phyloP scores from a whole-genome alignment of 2,888 invertebrate species.

The Drosophila stalkeri region DNA sequence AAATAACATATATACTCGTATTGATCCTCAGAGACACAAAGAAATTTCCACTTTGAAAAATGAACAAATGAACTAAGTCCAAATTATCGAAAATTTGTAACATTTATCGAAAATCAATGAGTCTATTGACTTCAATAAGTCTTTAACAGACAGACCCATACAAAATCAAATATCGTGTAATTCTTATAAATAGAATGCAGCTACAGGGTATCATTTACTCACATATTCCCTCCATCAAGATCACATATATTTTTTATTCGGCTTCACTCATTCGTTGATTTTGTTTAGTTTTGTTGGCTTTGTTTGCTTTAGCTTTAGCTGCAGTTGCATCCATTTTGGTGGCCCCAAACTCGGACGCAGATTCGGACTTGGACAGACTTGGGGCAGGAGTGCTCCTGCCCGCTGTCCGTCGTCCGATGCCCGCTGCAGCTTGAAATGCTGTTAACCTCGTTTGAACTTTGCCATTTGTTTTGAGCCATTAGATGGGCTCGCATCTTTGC shows the following conservation, averaged over 20 bases:
- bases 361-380: slow-evolving; percentile 26
- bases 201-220: slow-evolving; percentile 6
- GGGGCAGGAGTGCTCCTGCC: slow-evolving; percentile 55
- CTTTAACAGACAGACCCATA: too few relatives aligned
- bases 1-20: neutral
- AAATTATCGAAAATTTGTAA: neutral
- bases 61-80: neutral
- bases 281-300: slow-evolving; percentile 54
- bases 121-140: too few relatives aligned
- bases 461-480: slow-evolving; percentile 81
- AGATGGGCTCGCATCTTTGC: slow-evolving; percentile 70
- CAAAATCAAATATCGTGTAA: too few relatives aligned
- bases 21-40: too few relatives aligned
- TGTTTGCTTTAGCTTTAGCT: slow-evolving; percentile 61
- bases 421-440: slow-evolving; percentile 70
- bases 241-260: slow-evolving; percentile 20
- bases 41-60: neutral
- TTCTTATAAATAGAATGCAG: neutral
- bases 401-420: slow-evolving; percentile 14
- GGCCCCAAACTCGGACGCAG: slow-evolving; percentile 43
- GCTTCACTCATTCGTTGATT: slow-evolving; percentile 30
- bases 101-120: neutral
- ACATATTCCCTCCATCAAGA: neutral
- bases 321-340: slow-evolving; percentile 73
- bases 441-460: slow-evolving; percentile 82